Evolutionary conservation across 2,797 vertebrate genomes (phyloP).

Genomic region (Menidia menidia): DNA sequence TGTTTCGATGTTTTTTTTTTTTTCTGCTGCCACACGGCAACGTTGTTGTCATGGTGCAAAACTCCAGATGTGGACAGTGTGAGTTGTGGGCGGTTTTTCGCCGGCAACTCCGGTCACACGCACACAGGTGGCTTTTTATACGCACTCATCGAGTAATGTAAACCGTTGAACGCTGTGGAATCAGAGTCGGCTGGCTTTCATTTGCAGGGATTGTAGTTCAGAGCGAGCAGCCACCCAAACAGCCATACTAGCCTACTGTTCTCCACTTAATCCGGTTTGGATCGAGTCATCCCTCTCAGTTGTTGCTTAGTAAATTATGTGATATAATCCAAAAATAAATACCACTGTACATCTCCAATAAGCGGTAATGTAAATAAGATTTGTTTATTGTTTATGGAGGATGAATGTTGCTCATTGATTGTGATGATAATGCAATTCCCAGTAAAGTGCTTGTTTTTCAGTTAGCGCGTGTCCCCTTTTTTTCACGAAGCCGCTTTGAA

Average conservation of each 20-base stretch:
- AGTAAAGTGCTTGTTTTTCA: constrained; percentile 82
- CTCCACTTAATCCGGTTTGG: constrained; percentile 23
- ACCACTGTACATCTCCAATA: constrained; percentile 80
- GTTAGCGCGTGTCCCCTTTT: constrained; percentile 15
- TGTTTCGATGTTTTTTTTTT: constrained; percentile 1
- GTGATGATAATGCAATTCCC: constrained; percentile 76
- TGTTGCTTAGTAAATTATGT: constrained; percentile 81
- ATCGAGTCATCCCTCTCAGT: constrained; percentile 65
- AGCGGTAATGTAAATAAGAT: constrained; percentile 82
- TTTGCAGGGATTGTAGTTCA: constrained; percentile 33
- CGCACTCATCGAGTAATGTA: background rate
- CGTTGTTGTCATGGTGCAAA: background rate
- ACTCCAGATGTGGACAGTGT: constrained; percentile 30
- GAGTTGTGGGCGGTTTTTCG: constrained; percentile 22
- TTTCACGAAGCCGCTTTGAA: constrained; percentile 6
- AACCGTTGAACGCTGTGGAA: constrained; percentile 1
- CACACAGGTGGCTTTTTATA: constrained; percentile 8
- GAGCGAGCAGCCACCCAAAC: constrained; percentile 16
- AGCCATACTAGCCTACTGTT: constrained; percentile 24
- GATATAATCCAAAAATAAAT: constrained; percentile 61
- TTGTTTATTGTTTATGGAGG: constrained; percentile 70
- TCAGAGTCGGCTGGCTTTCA: constrained; percentile 1
- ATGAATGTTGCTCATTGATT: constrained; percentile 77
- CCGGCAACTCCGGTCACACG: constrained; percentile 19
- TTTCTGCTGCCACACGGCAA: constrained; percentile 1